Conservation (phyloP, 2,113 vertebrate species). For the Crocuta crocuta region DNA sequence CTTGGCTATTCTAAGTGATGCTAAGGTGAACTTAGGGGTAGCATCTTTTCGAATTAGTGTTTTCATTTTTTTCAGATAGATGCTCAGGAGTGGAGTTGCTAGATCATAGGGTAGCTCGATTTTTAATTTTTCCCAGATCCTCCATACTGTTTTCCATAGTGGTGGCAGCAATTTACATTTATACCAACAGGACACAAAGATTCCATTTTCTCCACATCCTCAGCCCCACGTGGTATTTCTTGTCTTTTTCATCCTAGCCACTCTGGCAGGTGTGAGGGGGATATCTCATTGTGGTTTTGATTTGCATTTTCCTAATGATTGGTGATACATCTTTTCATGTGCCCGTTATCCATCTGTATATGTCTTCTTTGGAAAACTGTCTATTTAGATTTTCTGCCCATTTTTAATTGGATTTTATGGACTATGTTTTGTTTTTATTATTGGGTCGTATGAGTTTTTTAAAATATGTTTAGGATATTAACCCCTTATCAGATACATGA, state of each 20-base stretch:
- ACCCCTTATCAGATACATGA: neutral
- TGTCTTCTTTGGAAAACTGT: neutral
- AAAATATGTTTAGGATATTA: neutral
- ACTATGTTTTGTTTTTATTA: neutral
- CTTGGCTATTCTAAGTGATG: neutral
- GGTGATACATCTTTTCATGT: neutral
- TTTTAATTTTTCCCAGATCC: neutral
- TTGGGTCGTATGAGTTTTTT: neutral
- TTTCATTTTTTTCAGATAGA: neutral
- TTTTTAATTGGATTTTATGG: neutral
- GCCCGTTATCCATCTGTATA: neutral
- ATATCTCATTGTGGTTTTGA: neutral
- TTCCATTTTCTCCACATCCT: neutral
- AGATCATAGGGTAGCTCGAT: neutral
- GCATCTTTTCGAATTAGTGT: neutral
- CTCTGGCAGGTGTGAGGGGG: neutral
- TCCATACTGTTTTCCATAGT: neutral
- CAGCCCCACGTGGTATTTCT: neutral
- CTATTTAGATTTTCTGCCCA: neutral
- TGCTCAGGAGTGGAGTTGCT: neutral
- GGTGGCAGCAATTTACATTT: neutral
- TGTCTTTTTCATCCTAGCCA: neutral
- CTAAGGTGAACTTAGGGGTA: neutral
- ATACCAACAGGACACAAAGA: neutral
- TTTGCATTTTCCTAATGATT: neutral